Base-by-base conservation (phyloP, 2,888 invertebrate species). In the Aleiodes leptofemur region DNA sequence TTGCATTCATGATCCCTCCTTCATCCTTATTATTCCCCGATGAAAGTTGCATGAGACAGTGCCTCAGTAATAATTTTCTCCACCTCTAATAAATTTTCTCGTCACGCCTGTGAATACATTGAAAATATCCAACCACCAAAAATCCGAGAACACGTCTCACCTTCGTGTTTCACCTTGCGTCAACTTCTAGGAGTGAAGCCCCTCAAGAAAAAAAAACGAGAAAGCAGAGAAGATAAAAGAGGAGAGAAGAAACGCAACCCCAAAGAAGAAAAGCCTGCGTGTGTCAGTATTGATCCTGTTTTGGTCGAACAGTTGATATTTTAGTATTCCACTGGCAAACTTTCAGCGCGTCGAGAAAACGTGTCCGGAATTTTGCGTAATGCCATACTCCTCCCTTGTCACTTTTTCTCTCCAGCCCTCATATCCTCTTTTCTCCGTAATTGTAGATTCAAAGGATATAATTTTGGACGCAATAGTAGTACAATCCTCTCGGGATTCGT, bases 361-460 rank as follows among this genome's bases (percentile, higher is more conserved):
- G 81, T 81, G 81, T 71, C 73, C 56, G 68, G 81, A 78, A 81
- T 81, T 79, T 76, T 73, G 75, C 75, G 71, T 64, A 71, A 56
- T 61, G 50, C 71, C 68, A 51, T 51, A 51, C 64, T 53, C 38
- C 55, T 34, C 38, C 55, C 71, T 34, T 31, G 38, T 23, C 68
- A 29, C 34, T 34, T 23, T 50, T 23, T 48, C 73, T n/a, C 66
- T 56, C 48, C 50, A 51, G 51, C 61, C 53, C 68, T n/a, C 38
- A 57, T 74, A 34, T 38, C 68, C 69, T 72, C 69, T 43, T 59
- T 72, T 51, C 48, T 16, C 38, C 83, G 85, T 89, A 88, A 89
- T 89, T 89, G 89, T 88, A 88, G 86, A 89, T 89, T 89, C 89
- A 89, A 89, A 87, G 89, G 89, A 89, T 88, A 88, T 88, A 86